Percentiles rank a stretch among this genome's conserved stretches.
Conservation (phyloP, 1,140 invertebrate species). For the Drosophila suzukii region DNA sequence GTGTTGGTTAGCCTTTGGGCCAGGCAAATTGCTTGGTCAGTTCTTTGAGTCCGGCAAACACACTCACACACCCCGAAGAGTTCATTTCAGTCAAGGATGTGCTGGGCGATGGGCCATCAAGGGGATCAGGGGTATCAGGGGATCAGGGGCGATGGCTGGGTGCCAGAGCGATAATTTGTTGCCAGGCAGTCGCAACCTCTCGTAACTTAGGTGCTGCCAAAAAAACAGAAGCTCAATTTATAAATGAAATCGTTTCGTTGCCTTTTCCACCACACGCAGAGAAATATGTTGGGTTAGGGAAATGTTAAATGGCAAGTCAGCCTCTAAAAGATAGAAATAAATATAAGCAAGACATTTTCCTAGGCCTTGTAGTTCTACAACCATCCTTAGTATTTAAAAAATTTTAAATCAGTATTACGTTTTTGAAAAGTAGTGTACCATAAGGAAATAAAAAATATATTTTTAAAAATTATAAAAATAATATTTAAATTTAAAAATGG, state of each 20-base stretch:
- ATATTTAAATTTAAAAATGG: too few relatives aligned
- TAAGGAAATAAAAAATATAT: too few relatives aligned
- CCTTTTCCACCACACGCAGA: slow-evolving; percentile 20
- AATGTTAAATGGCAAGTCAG: too few relatives aligned
- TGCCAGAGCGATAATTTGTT: slow-evolving; percentile 65
- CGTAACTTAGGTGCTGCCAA: slow-evolving; percentile 59
- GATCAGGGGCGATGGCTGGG: slow-evolving; percentile 33
- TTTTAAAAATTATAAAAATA: too few relatives aligned
- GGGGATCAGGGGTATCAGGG: not conserved
- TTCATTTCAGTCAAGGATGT: slow-evolving; percentile 49
- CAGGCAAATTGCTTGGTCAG: slow-evolving; percentile 62
- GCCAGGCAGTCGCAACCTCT: slow-evolving; percentile 61
- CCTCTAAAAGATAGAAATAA: too few relatives aligned
- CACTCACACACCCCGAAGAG: slow-evolving; percentile 33
- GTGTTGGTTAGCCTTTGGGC: slow-evolving; percentile 61
- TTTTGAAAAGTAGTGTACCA: not conserved
- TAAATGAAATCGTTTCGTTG: slow-evolving; percentile 58
- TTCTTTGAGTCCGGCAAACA: slow-evolving; percentile 57
- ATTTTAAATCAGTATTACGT: too few relatives aligned
- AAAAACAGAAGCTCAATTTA: slow-evolving; percentile 58
- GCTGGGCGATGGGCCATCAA: not conserved
- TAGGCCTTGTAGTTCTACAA: too few relatives aligned
- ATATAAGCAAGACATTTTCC: too few relatives aligned
- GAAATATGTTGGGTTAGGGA: not conserved
- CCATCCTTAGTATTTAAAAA: too few relatives aligned